These are phyloP conservation scores for Myrmecophaga tridactyla DNA, from an alignment of 2,113 vertebrate genomes.

Conservation along the genomic window DNA sequence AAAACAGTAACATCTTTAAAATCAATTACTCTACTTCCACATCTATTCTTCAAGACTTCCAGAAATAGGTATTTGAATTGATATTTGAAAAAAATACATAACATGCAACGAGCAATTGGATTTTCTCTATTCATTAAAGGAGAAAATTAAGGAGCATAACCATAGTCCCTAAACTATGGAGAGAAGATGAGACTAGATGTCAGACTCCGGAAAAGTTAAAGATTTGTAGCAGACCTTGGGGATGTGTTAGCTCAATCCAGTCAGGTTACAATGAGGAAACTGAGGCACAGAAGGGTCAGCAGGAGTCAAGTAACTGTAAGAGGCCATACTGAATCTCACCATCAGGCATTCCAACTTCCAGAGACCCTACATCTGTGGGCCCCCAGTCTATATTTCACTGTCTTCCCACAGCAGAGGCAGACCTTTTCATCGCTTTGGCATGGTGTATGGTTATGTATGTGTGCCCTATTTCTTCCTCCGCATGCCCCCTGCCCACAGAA, in stretches of 20 bases:
- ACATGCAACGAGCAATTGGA: background rate
- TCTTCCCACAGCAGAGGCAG: background rate
- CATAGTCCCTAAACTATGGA: background rate
- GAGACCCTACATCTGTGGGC: background rate
- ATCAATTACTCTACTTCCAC: background rate
- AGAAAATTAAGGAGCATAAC: background rate
- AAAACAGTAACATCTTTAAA: background rate
- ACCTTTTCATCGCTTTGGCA: background rate
- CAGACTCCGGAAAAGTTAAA: background rate
- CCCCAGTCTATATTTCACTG: background rate
- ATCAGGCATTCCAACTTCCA: background rate
- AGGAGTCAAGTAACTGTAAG: background rate
- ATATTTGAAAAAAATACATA: conserved; percentile 5
- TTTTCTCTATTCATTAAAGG: conserved; percentile 5
- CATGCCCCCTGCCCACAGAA: background rate
- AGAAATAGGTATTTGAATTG: background rate
- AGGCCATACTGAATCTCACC: background rate
- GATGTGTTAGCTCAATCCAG: background rate
- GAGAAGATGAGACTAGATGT: background rate
- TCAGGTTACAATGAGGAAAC: background rate
- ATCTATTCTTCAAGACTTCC: background rate
- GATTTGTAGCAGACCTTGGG: background rate
- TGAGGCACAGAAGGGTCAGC: too few relatives aligned
- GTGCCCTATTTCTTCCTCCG: background rate
- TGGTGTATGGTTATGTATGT: too few relatives aligned